phyloP scores from a whole-genome alignment of 2,113 vertebrate genomes.

The Erinaceus europaeus region DNA sequence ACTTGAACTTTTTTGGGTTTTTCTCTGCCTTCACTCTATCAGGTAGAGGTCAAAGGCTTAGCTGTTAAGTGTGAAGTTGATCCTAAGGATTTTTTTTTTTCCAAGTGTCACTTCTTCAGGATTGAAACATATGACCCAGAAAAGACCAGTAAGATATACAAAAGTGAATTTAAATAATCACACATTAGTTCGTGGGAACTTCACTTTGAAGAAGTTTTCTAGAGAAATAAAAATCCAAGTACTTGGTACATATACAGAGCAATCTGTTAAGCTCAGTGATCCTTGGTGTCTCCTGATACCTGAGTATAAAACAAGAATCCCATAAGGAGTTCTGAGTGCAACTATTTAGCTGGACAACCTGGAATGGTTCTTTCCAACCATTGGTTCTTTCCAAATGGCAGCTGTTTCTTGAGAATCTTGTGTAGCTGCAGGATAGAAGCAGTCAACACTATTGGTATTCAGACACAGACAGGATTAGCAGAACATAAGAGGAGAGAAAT shows the following conservation, averaged over 20 bases:
- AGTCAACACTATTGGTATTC: conserved; percentile 41
- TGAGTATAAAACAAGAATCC: conserved; percentile 57
- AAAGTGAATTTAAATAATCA: conserved; percentile 61
- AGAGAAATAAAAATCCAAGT: conserved; percentile 71
- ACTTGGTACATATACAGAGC: background rate
- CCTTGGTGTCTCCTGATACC: conserved; percentile 21
- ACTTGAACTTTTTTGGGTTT: background rate
- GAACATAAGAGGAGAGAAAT: conserved; percentile 48
- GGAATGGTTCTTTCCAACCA: too few species aligned
- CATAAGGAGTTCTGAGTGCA: conserved; percentile 30
- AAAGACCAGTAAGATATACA: conserved; percentile 53
- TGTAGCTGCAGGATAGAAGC: conserved; percentile 49
- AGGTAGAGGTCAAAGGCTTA: conserved; percentile 32
- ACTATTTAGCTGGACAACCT: conserved; percentile 9
- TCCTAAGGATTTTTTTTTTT: conserved; percentile 38
- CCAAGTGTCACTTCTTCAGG: conserved; percentile 19
- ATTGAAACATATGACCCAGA: conserved; percentile 56
- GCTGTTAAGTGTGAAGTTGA: conserved; percentile 31
- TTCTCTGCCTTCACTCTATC: conserved; percentile 1
- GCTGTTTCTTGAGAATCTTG: conserved; percentile 26
- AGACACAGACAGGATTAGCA: conserved; percentile 35
- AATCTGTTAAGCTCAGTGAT: background rate
- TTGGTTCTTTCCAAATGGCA: conserved; percentile 32
- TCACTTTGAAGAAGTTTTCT: conserved; percentile 63
- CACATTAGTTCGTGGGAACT: conserved; percentile 58